Percentiles rank a stretch among this genome's conserved stretches.
These are phyloP conservation scores for Dasypolia templi DNA, from an alignment of 2,888 invertebrate species.

Conservation along the genomic window DNA sequence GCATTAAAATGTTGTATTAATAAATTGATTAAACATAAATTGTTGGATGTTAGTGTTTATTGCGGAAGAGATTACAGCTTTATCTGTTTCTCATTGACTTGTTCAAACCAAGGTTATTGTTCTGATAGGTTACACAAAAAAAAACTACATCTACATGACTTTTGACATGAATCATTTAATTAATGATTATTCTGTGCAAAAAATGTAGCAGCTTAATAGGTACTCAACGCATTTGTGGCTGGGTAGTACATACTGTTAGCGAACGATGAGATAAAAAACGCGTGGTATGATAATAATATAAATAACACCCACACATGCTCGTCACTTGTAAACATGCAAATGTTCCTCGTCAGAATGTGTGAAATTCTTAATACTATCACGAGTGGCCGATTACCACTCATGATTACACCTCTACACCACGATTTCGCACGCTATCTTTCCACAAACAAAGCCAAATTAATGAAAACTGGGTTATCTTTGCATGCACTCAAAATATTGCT, in stretches of 20 bases:
- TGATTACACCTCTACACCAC: constrained; percentile 41
- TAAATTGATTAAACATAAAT: constrained; percentile 31
- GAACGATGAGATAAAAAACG: constrained; percentile 62
- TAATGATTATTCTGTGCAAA: background rate
- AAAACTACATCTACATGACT: background rate
- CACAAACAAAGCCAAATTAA: constrained; percentile 53
- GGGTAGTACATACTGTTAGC: constrained; percentile 39
- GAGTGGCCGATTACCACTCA: constrained; percentile 38
- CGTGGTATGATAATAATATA: constrained; percentile 68
- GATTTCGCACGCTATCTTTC: constrained; percentile 47
- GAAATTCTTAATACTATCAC: constrained; percentile 34
- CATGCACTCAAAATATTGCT: constrained; percentile 22
- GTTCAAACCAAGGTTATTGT: constrained; percentile 32
- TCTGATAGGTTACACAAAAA: background rate
- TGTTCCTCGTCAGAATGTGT: constrained; percentile 38
- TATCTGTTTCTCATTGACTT: constrained; percentile 28
- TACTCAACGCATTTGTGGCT: constrained; percentile 20
- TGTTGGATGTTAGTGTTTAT: background rate
- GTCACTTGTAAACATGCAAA: constrained; percentile 60
- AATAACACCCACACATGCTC: constrained; percentile 63
- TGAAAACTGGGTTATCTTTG: constrained; percentile 47
- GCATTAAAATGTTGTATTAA: background rate
- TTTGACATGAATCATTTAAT: too few relatives aligned
- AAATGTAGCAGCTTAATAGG: background rate
- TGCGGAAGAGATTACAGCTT: constrained; percentile 34